Conservation (phyloP, 2,113 vertebrate species). For the Hemiprocne comata region DNA sequence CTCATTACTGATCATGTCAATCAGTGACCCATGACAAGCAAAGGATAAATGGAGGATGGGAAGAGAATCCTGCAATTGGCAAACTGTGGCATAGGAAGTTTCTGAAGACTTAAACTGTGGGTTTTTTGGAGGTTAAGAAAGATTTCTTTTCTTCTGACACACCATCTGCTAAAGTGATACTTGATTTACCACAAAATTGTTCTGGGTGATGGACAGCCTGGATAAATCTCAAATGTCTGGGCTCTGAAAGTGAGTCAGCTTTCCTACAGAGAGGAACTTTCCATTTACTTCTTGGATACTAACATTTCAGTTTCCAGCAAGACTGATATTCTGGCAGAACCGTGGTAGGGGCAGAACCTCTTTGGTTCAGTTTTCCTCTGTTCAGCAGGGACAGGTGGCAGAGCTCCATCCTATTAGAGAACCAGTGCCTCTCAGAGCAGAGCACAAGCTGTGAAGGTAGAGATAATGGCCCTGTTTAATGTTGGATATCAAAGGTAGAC, state of each 20-base stretch:
- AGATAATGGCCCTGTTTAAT: background rate
- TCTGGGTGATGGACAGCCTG: constrained; percentile 46
- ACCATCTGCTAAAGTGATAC: constrained; percentile 35
- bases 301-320: background rate
- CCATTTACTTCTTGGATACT: constrained; percentile 4
- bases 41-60: background rate
- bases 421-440: background rate
- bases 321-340: background rate
- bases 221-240: constrained; percentile 18
- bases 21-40: background rate
- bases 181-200: constrained; percentile 38
- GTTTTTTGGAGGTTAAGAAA: constrained; percentile 52
- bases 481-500: background rate
- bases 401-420: background rate
- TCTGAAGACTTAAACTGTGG: background rate
- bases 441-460: background rate
- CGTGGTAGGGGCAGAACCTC: background rate
- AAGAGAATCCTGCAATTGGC: background rate
- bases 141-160: constrained; percentile 36
- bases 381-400: background rate
- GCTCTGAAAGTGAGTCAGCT: constrained; percentile 25
- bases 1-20: background rate
- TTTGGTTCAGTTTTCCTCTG: background rate
- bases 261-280: constrained; percentile 15
- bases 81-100: background rate